Evolutionary conservation across 2,888 invertebrate genomes (phyloP).

Genomic region (Orchesella flavescens): DNA sequence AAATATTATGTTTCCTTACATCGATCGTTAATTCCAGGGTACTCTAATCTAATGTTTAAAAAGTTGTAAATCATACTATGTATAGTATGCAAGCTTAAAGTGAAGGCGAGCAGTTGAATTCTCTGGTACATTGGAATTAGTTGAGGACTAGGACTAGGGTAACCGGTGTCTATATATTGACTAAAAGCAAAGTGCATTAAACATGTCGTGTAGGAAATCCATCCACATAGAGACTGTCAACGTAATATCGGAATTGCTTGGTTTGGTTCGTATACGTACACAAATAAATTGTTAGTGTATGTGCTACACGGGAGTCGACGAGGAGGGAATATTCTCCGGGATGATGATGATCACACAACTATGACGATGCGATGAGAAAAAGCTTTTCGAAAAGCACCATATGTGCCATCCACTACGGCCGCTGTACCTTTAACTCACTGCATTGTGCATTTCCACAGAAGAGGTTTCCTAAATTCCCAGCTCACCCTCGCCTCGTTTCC

Average conservation of each 20-base stretch:
- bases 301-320: not conserved
- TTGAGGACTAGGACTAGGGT: conserved; percentile 11
- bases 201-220: conserved; percentile 42
- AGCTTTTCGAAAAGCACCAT: conserved; percentile 59
- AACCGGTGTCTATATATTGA: conserved; percentile 28
- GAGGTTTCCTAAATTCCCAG: conserved; percentile 39
- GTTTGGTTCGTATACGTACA: not conserved
- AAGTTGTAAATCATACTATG: no score
- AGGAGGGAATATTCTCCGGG: conserved; percentile 34
- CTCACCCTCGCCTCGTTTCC: conserved; percentile 31
- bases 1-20: no score
- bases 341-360: conserved; percentile 42
- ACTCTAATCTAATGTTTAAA: no score
- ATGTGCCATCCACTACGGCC: conserved; percentile 52
- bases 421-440: conserved; percentile 3
- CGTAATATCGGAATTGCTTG: conserved; percentile 46
- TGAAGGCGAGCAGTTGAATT: no score
- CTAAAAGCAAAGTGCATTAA: conserved; percentile 46
- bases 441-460: no score
- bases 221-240: conserved; percentile 41
- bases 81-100: no score
- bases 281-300: not conserved
- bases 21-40: no score
- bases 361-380: conserved; percentile 59
- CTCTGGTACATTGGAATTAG: conserved; percentile 1